Conservation (phyloP, 2,113 vertebrate species). For the Brachypodius melanocephalos region DNA sequence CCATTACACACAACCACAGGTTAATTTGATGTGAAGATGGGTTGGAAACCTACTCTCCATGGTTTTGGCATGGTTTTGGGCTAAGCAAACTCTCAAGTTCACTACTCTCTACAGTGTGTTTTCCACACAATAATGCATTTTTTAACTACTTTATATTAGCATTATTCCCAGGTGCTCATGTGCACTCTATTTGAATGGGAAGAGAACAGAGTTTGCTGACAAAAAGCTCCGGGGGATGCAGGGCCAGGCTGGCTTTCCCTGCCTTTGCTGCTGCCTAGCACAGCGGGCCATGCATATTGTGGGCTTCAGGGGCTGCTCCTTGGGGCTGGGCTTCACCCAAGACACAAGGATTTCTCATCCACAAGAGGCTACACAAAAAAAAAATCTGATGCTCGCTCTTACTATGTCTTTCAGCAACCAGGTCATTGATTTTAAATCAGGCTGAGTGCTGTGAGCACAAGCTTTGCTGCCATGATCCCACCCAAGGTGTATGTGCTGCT, state of each 20-base stretch:
- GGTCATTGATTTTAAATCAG: background rate
- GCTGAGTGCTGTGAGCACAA: background rate
- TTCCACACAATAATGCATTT: background rate
- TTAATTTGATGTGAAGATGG: background rate
- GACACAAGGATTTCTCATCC: background rate
- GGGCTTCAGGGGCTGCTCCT: background rate
- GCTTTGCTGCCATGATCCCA: background rate
- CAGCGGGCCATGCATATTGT: fast-evolving
- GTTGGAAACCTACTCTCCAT: background rate
- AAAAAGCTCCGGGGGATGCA: background rate
- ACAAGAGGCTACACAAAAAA: background rate
- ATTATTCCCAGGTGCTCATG: background rate
- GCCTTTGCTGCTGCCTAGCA: background rate
- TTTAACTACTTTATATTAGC: background rate
- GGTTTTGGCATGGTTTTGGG: background rate
- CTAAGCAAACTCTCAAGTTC: background rate
- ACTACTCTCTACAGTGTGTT: fast-evolving
- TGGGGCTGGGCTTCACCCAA: background rate
- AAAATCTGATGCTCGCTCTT: background rate
- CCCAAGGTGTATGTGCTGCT: background rate
- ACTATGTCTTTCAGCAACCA: background rate
- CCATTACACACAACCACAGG: background rate
- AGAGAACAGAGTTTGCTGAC: background rate
- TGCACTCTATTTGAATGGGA: fast-evolving
- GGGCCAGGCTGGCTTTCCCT: background rate